Conservation (phyloP, 64 coral and sea anemone genomes). For the Stichodactyla mertensii region DNA sequence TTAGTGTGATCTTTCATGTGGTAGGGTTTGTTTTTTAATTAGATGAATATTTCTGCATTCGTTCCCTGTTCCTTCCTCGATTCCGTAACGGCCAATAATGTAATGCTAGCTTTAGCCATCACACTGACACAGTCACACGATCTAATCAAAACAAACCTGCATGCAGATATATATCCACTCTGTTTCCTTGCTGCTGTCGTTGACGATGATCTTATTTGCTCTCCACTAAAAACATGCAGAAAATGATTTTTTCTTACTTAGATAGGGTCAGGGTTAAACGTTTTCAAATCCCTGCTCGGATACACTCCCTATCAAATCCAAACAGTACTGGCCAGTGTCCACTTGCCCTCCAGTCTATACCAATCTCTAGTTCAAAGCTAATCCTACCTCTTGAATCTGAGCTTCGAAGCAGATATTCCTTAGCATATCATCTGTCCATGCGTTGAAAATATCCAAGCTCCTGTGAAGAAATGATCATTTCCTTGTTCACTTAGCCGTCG, state of each 20-base stretch:
- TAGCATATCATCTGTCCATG: constrained; percentile 71
- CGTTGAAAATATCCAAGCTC: constrained; percentile 65
- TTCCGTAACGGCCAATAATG: background rate
- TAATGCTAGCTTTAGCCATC: background rate
- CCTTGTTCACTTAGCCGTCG: too few species aligned
- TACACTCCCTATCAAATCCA: too few species aligned
- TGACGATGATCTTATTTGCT: constrained; percentile 80
- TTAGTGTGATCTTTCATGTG: too few species aligned
- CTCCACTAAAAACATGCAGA: constrained; percentile 64
- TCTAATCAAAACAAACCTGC: constrained; percentile 46
- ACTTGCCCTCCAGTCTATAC: too few species aligned
- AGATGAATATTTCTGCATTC: too few species aligned
- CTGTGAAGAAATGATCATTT: constrained; percentile 1
- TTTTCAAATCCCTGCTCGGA: too few species aligned
- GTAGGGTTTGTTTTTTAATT: too few species aligned
- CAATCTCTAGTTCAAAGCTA: background rate
- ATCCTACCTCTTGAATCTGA: constrained; percentile 83
- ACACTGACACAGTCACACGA: background rate
- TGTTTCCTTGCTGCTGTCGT: constrained; percentile 59
- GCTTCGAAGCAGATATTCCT: constrained; percentile 85
- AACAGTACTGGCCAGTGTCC: too few species aligned
- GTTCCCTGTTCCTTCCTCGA: too few species aligned
- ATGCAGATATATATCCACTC: constrained; percentile 95
- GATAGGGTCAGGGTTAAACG: too few species aligned
- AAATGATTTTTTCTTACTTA: background rate